These are phyloP conservation scores for Proterorhinus semilunaris DNA, from an alignment of 2,113 vertebrate genomes.

Conservation along the genomic window DNA sequence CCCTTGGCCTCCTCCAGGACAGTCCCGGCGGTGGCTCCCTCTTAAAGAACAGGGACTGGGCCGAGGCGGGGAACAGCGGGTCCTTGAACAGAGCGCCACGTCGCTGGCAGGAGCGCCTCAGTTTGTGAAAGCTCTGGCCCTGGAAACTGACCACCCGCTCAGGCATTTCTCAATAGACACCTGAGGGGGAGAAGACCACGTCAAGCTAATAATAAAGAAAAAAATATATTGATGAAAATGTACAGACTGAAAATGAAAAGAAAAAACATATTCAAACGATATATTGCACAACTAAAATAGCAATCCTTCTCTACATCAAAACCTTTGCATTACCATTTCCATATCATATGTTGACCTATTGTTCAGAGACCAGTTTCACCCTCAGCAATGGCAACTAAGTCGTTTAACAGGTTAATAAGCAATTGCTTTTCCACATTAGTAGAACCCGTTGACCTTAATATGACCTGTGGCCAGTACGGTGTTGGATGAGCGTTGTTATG, in stretches of 20 bases:
- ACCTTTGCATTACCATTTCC: no score
- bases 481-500: constrained; percentile 6
- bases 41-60: constrained; percentile 78
- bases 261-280: no score
- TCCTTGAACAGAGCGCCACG: constrained; percentile 76
- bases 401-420: no score
- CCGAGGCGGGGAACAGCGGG: constrained; percentile 71
- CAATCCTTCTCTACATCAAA: no score
- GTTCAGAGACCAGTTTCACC: no score
- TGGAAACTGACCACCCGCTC: constrained; percentile 66
- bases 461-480: background rate
- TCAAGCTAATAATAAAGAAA: background rate
- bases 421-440: background rate
- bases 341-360: no score
- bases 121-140: constrained; percentile 73
- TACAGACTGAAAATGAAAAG: background rate
- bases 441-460: background rate
- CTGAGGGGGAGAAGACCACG: background rate
- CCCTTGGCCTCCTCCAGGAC: constrained; percentile 80
- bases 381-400: no score
- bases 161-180: constrained; percentile 60
- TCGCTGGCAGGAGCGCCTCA: constrained; percentile 68
- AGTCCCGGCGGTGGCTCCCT: constrained; percentile 69
- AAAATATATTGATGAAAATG: background rate
- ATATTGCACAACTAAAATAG: no score